A percentile compares a stretch with the other conserved stretches of the same genome.
phyloP scores from a whole-genome alignment of 2,113 vertebrate species.

The Chionomys nivalis region DNA sequence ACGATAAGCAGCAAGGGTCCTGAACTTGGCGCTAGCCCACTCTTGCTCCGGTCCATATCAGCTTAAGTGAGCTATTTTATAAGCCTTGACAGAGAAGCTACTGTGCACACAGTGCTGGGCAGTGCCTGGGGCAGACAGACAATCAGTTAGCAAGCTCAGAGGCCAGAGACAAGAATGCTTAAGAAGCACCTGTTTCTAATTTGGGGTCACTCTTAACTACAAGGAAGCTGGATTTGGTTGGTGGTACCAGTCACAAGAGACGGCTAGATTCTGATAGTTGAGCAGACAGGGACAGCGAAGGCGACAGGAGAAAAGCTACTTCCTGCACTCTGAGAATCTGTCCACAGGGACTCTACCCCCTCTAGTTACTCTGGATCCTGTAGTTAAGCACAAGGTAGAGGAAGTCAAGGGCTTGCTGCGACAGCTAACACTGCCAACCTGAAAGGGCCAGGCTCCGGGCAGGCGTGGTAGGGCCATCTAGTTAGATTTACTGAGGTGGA shows the following conservation, averaged over 20 bases:
- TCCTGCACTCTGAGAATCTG: background rate
- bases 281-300: background rate
- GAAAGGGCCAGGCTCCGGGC: background rate
- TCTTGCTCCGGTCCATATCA: background rate
- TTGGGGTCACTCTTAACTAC: background rate
- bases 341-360: background rate
- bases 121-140: background rate
- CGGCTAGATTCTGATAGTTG: background rate
- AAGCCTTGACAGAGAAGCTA: background rate
- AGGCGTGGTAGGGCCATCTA: too few species aligned
- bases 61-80: background rate
- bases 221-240: background rate
- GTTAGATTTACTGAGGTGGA: background rate
- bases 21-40: conserved; percentile 36
- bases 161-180: background rate
- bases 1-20: background rate
- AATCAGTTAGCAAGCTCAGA: background rate
- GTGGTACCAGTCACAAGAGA: background rate
- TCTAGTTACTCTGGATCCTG: background rate
- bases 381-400: too few species aligned
- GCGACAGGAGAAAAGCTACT: background rate
- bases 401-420: background rate
- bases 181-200: background rate
- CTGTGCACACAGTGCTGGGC: background rate
- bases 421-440: background rate